Base-by-base conservation (phyloP, 2,888 invertebrate genomes). In the Chymomyza amoena region DNA sequence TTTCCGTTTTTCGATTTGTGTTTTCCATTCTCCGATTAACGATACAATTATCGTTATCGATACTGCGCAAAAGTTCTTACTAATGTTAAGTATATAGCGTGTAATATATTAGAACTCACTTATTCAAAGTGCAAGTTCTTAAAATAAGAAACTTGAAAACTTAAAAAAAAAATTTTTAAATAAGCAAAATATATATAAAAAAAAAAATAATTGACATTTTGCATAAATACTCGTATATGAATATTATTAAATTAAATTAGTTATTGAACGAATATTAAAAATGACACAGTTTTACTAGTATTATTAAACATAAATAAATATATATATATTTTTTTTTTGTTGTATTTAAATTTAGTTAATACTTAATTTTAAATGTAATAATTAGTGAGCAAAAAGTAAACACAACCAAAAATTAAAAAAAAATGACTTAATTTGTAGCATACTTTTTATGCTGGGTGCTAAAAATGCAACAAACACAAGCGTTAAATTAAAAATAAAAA, bases 391-490 rank as follows among this genome's bases (percentile, higher is more conserved):
- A 52, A 65, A 36, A 39, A 66, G 39, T 18, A 15, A 61, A 9
- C 16, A 36, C 20, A 61, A 61, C n/a, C 39, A 63, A 64, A 28
- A 56, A 16, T 54, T 28, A 52, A 32, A 25, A 16, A 52, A 50
- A 45, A 62, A n/a, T 20, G 87, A 83, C 86, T 88, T 83, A 81
- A 88, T 81, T 86, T 70, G 60, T 20, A 70, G 72, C 70, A 72
- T 72, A 56, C 76, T 81, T 70, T 70, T 78, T 61, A 62, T 85
- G 86, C 81, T 87, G 86, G 88, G 83, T 88, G 88, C 88, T 88
- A 85, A 36, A 72, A 76, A 76, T 81, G 77, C 84, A 78, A 81
- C 70, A 78, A 81, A 36, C 36, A 9, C 36, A 36, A 36, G 36
- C 36, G 7, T 36, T 36, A 1, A 36, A 36, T 36, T 36, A 36